Conservation (phyloP, 2,113 vertebrate species). For the Andinoacara biseriatus region DNA sequence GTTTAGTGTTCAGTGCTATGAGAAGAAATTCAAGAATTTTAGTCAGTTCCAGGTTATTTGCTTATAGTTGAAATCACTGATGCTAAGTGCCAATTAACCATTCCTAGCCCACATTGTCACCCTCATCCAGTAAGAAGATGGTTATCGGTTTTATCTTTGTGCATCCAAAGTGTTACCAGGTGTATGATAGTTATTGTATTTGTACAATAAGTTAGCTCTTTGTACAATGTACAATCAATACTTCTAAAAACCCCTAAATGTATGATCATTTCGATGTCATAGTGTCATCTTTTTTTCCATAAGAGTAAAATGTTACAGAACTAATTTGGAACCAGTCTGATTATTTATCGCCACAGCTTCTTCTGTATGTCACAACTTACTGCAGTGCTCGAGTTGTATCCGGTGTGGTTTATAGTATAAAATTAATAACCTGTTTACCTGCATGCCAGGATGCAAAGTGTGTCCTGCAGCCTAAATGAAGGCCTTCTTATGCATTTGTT, state of each 20-base stretch:
- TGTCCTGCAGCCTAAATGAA: neutral
- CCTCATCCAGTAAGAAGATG: conserved; percentile 1
- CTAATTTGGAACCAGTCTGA: conserved; percentile 19
- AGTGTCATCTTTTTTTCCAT: conserved; percentile 21
- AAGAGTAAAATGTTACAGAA: conserved; percentile 20
- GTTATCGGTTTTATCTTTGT: conserved; percentile 1
- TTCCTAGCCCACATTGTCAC: conserved; percentile 3
- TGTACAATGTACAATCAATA: conserved; percentile 21
- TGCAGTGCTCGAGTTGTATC: neutral
- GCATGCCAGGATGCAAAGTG: neutral
- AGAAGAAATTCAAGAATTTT: neutral
- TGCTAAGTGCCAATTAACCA: conserved; percentile 5
- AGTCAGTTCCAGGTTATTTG: neutral
- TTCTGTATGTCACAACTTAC: neutral
- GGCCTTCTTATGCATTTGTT: neutral
- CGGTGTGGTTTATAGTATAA: neutral
- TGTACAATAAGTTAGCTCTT: conserved; percentile 17
- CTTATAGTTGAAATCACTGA: conserved; percentile 2
- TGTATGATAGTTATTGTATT: conserved; percentile 21
- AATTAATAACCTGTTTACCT: neutral
- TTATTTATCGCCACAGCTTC: conserved; percentile 1
- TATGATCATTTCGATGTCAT: conserved; percentile 15
- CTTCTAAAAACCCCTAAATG: conserved; percentile 13
- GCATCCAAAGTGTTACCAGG: conserved; percentile 13
- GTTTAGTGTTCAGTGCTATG: neutral